phyloP scores from a whole-genome alignment of 1,140 invertebrate species.

The Brachionus paranguensis region DNA sequence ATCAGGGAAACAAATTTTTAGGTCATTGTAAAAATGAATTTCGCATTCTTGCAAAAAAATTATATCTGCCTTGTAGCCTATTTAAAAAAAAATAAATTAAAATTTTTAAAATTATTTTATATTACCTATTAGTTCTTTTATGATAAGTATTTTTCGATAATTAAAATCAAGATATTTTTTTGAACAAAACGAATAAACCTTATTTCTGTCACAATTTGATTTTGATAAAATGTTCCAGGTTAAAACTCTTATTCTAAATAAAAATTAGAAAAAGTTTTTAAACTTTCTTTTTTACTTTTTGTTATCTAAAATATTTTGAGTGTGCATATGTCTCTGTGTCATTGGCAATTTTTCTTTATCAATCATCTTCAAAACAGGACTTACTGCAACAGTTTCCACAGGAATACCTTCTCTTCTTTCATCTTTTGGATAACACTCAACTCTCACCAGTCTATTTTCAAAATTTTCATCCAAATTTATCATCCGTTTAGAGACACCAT shows the following conservation, averaged over 20 bases:
- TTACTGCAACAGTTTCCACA: not conserved
- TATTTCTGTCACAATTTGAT: not conserved
- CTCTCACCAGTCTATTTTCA: not conserved
- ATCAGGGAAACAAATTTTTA: not conserved
- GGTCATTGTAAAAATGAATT: not conserved
- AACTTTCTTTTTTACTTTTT: not conserved
- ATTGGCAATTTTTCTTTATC: conserved; percentile 1
- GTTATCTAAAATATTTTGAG: not conserved
- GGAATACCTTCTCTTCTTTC: not conserved
- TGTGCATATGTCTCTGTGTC: not conserved
- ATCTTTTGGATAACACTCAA: not conserved
- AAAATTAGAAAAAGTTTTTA: not conserved
- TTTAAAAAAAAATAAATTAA: not conserved
- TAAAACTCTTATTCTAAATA: not conserved
- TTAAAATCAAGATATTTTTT: not conserved
- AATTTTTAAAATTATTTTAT: not conserved
- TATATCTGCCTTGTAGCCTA: not conserved
- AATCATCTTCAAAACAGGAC: not conserved
- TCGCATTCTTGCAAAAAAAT: conserved; percentile 37
- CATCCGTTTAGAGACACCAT: not conserved
- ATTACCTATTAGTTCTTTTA: not conserved
- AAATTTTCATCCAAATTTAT: not conserved
- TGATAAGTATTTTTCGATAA: not conserved
- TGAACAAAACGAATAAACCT: not conserved
- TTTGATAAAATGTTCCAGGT: conserved; percentile 24